phyloP scores from a whole-genome alignment of 2,888 invertebrate species.

The Frankliniella intonsa region DNA sequence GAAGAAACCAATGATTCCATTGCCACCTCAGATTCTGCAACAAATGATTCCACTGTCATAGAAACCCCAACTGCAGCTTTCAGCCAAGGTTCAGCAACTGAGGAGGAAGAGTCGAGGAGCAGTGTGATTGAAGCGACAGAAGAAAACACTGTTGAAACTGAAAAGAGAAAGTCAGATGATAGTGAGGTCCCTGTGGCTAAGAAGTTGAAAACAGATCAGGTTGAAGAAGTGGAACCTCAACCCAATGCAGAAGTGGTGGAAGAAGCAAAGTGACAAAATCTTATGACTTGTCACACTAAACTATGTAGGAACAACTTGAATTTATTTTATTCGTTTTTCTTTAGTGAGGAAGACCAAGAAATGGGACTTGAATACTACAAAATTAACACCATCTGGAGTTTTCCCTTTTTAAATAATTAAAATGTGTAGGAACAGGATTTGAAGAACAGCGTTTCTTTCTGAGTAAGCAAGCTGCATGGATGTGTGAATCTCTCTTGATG shows the following conservation, averaged over 20 bases:
- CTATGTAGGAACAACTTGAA: constrained; percentile 26
- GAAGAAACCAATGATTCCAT: constrained; percentile 41
- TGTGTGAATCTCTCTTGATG: constrained; percentile 24
- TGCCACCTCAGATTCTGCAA: constrained; percentile 40
- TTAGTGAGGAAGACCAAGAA: constrained; percentile 25
- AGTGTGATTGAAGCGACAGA: constrained; percentile 11
- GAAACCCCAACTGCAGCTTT: not conserved
- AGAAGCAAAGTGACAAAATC: not conserved
- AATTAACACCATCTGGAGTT: constrained; percentile 10
- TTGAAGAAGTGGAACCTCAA: not conserved
- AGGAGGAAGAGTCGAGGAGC: constrained; percentile 15
- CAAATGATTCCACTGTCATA: constrained; percentile 36
- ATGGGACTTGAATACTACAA: not conserved
- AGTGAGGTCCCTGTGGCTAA: constrained; percentile 5
- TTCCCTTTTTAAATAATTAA: constrained; percentile 10
- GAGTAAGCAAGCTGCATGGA: constrained; percentile 3
- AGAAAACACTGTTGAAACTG: not conserved
- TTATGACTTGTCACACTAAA: not conserved
- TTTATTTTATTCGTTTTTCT: constrained; percentile 24
- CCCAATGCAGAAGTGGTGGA: constrained; percentile 12
- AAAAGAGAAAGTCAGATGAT: constrained; percentile 17
- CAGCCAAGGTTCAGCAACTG: not conserved
- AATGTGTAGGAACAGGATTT: not conserved
- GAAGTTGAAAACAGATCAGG: constrained; percentile 3
- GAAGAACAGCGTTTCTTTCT: not conserved